Percentiles rank a stretch among this genome's conserved stretches.
Conservation (phyloP, 2,888 invertebrate genomes). For the Campoplex capitator region DNA sequence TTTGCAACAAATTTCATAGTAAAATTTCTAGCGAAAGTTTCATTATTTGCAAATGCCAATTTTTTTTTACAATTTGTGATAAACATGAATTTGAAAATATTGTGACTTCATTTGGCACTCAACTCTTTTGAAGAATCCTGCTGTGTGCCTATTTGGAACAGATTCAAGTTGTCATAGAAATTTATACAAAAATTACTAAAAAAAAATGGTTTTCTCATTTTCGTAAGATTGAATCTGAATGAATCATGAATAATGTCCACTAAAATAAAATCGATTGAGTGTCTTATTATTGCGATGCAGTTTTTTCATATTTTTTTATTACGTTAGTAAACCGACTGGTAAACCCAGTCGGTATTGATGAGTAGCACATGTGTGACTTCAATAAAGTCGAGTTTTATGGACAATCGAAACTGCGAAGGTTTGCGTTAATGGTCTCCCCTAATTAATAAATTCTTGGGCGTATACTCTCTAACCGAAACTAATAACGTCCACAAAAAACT, state of each 20-base stretch:
- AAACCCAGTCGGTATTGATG: neutral
- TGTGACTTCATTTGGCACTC: neutral
- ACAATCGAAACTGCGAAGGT: neutral
- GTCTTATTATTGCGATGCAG: too few relatives aligned
- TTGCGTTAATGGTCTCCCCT: neutral
- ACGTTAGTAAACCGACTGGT: too few relatives aligned
- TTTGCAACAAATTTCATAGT: neutral
- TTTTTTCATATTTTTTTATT: neutral
- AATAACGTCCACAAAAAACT: neutral
- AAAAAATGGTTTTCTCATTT: too few relatives aligned
- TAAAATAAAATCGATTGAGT: too few relatives aligned
- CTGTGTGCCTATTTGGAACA: neutral
- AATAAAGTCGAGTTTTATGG: neutral
- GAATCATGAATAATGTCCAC: too few relatives aligned
- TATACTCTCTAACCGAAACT: neutral
- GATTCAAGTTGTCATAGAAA: too few relatives aligned
- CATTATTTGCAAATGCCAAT: neutral
- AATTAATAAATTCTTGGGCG: neutral
- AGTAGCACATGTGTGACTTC: neutral
- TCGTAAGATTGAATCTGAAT: too few relatives aligned
- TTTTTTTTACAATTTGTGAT: neutral
- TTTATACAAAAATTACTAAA: too few relatives aligned
- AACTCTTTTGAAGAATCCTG: neutral
- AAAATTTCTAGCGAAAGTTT: neutral
- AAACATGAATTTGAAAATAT: neutral